Conservation (phyloP, 2,888 invertebrate species). For the Actias luna region DNA sequence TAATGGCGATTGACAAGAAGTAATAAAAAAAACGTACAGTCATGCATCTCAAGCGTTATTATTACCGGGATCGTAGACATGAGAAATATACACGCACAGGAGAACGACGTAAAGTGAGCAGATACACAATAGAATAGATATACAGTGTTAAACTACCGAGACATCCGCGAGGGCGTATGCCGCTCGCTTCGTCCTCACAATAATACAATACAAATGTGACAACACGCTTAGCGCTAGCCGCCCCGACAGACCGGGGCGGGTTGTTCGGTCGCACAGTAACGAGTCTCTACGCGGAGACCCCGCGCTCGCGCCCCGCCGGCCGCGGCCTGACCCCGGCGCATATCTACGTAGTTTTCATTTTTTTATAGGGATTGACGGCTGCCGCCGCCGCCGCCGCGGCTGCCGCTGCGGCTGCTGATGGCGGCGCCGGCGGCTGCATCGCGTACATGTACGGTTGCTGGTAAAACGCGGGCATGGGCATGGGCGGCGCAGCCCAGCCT, state of each 20-base stretch:
- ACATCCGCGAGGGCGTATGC: conserved; percentile 72
- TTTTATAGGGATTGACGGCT: conserved; percentile 91
- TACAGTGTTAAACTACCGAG: conserved; percentile 76
- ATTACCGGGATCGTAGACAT: conserved; percentile 88
- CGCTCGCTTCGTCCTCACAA: conserved; percentile 78
- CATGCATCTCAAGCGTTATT: conserved; percentile 94
- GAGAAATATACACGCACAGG: conserved; percentile 81
- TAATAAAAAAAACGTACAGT: conserved; percentile 89
- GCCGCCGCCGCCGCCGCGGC: conserved; percentile 66
- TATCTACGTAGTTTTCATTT: conserved; percentile 92
- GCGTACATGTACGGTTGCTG: conserved; percentile 78
- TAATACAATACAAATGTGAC: conserved; percentile 81
- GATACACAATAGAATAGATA: conserved; percentile 73
- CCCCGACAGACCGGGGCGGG: conserved; percentile 76
- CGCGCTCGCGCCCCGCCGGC: conserved; percentile 74
- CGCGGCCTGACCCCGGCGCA: conserved; percentile 59
- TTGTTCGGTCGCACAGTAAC: conserved; percentile 68
- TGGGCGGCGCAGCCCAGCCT: conserved; percentile 72
- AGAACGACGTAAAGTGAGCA: conserved; percentile 76
- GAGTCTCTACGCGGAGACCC: conserved; percentile 79
- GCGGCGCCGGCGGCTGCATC: conserved; percentile 75
- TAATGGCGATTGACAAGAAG: conserved; percentile 78
- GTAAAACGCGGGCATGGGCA: conserved; percentile 75
- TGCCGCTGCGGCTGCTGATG: conserved; percentile 65
- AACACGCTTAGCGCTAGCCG: conserved; percentile 77